A percentile compares a stretch with the other conserved stretches of the same genome.
Evolutionary conservation across 2,888 invertebrate genomes (phyloP).

Genomic region (Brassicogethes aeneus): DNA sequence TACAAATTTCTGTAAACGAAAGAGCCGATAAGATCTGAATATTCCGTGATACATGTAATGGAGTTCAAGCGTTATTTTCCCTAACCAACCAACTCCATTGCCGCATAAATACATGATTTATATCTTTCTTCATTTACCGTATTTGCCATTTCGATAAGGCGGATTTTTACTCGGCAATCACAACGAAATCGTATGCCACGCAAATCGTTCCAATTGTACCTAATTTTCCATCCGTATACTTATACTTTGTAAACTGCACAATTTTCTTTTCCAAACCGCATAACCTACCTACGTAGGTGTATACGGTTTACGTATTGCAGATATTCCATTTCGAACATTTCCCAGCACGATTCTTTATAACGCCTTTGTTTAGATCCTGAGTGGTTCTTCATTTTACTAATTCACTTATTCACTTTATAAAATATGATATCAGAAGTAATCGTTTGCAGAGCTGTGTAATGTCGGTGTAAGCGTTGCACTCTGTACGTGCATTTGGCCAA

Average conservation of each 20-base stretch:
- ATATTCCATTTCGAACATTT: background rate
- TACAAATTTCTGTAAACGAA: constrained; percentile 27
- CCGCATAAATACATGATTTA: constrained; percentile 21
- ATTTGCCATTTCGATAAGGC: constrained; percentile 20
- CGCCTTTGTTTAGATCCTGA: too few species aligned
- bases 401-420: too few species aligned
- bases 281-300: too few species aligned
- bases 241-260: constrained; percentile 31
- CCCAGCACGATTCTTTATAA: background rate
- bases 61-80: background rate
- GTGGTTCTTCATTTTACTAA: too few species aligned
- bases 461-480: too few species aligned
- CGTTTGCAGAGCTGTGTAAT: too few species aligned
- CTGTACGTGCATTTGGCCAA: too few species aligned
- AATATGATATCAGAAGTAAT: too few species aligned
- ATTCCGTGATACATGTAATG: constrained; percentile 20
- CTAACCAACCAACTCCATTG: constrained; percentile 7
- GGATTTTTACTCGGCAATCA: constrained; percentile 19
- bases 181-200: constrained; percentile 26
- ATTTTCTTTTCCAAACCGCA: constrained; percentile 26
- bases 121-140: constrained; percentile 16
- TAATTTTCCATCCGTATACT: constrained; percentile 36
- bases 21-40: constrained; percentile 23
- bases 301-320: background rate
- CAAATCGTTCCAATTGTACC: constrained; percentile 32